Evolutionary conservation across 37 sponge, comb jelly and placozoan species (phyloP).

Genomic region (Chondrosia reniformis): DNA sequence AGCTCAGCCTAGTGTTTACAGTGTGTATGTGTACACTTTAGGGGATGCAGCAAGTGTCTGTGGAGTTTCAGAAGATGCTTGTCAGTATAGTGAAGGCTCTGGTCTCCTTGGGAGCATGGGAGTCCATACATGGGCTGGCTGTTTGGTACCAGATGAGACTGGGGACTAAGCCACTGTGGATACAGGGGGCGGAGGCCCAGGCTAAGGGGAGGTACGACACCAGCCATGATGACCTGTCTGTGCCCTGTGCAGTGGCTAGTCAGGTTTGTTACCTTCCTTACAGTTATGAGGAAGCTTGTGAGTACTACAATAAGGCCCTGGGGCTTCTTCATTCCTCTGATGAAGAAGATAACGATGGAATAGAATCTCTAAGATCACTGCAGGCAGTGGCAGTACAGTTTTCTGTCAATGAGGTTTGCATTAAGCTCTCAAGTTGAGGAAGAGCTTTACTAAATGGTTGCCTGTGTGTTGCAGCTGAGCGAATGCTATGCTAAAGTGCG

Average conservation of each 20-base stretch:
- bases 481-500: slow-evolving; percentile 72
- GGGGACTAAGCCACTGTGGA: slow-evolving; percentile 55
- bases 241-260: neutral
- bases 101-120: slow-evolving; percentile 60
- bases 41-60: slow-evolving; percentile 23
- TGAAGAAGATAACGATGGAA: neutral
- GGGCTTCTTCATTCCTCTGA: slow-evolving; percentile 27
- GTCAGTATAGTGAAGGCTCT: slow-evolving; percentile 70
- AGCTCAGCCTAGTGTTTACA: too few species aligned
- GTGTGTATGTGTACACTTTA: too few species aligned
- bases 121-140: slow-evolving; percentile 66
- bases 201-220: slow-evolving; percentile 77
- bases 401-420: slow-evolving; percentile 67
- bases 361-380: neutral
- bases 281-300: slow-evolving; percentile 78
- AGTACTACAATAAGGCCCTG: slow-evolving; percentile 66
- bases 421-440: neutral
- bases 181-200: slow-evolving; percentile 65
- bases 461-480: slow-evolving; percentile 36
- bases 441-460: neutral
- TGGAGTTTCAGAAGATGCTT: slow-evolving; percentile 74
- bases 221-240: too few species aligned
- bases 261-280: neutral
- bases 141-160: slow-evolving; percentile 41
- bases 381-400: slow-evolving; percentile 41